Evolutionary conservation across 2,113 vertebrate species (phyloP).

Genomic region (Cebus imitator): DNA sequence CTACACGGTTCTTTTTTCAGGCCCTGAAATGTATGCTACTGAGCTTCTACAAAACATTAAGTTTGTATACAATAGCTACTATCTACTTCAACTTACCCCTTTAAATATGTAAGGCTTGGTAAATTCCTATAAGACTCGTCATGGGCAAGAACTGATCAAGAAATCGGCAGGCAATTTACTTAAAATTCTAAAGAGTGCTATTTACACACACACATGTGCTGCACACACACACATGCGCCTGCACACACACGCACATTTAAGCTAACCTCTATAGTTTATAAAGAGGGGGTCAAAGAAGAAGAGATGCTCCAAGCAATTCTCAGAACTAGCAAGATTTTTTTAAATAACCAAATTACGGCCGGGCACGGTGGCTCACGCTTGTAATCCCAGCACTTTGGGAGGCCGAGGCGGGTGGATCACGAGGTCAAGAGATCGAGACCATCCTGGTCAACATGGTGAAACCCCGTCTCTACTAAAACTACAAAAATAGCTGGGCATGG

Average conservation of each 20-base stretch:
- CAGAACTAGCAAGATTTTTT: slow-evolving; percentile 35
- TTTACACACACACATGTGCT: no score
- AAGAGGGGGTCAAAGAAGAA: neutral
- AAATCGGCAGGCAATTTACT: neutral
- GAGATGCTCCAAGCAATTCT: neutral
- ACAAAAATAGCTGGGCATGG: no score
- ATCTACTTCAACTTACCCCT: neutral
- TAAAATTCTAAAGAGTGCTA: neutral
- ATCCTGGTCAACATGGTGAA: no score
- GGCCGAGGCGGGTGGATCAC: no score
- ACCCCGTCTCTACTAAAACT: no score
- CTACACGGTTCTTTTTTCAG: neutral
- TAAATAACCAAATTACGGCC: neutral
- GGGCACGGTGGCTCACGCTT: no score
- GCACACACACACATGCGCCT: no score
- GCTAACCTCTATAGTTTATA: neutral
- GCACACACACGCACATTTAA: neutral
- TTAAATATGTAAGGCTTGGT: neutral
- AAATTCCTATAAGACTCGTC: neutral
- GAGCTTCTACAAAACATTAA: neutral
- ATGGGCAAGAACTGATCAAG: neutral
- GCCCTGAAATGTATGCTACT: neutral
- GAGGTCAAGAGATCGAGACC: no score
- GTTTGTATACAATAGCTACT: neutral
- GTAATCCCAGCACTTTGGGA: no score